Base-by-base conservation (phyloP, 2,113 vertebrate genomes). In the Ceuthmochares aereus region DNA sequence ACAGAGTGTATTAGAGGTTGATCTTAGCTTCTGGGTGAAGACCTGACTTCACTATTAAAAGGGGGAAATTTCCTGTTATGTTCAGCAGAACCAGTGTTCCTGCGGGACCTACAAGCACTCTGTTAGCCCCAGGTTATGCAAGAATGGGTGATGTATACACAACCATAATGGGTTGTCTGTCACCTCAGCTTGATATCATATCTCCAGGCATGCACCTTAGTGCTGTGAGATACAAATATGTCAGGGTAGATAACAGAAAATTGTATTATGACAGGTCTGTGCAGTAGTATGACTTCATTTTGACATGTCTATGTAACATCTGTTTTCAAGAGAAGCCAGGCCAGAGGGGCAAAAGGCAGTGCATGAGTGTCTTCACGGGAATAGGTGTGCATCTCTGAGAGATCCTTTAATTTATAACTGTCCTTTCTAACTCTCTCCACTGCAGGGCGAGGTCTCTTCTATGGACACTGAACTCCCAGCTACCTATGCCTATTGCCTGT, bases 401-500 rank as follows among this genome's bases (percentile, higher is more conserved):
- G 14, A 36, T 20, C 15, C 75, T 74, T 66, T 55, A 19, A 14
- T 29, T 75, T 52, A 79, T 8, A 52, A 64, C 43, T 55, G 36
- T 59, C 59, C 7, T 87, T 96, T 80, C 86, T 80, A 40, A 70
- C 68, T 97, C n/a, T 97, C 70, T 76, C 56, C 36, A 1, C 78
- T 95, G 34, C 87, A 98, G 98, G 97, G 96, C 91, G 34, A 97
- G 55, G 42, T 90, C 93, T 96, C 87, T 96, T 98, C 98, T 97
- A 97, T 98, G 99, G 99, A 98, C 90, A 96, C 96, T 98, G 98
- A 98, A 98, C 96, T 97, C 95, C 97, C 97, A 97, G 98, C 97
- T 97, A 85, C 97, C 96, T 97, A 98, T 98, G 98, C 98, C 98
- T 98, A 96, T 92, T 98, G 98, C 98, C 98, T 99, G 99, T 98